Base-by-base conservation (phyloP, 2,888 invertebrate genomes). In the Iphiclides podalirius region DNA sequence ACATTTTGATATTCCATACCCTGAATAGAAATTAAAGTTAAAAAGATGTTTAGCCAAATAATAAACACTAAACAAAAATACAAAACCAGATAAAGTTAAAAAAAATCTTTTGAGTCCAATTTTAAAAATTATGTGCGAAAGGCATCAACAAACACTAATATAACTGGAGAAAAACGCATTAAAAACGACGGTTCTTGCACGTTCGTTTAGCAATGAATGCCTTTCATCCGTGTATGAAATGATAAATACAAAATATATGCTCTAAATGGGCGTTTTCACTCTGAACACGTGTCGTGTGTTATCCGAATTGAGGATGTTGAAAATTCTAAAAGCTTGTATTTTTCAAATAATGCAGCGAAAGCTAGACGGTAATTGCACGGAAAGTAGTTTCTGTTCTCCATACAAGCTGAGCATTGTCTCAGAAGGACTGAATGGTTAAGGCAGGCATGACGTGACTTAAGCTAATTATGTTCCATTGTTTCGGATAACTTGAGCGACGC, bases 401-500 rank as follows among this genome's bases (percentile, higher is more conserved):
- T n/a, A 23, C 43, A 39, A 38, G 38, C 39, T 49, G 12, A 34
- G 49, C 49, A 39, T 44, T 44, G 44, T 44, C 49, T 39, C 39
- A 38, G 40, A 15, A 38, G 37, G n/a, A 16, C 44, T 44, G 44
- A 35, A 39, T 28, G 20, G 39, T 28, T 44, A 35, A 34, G 33
- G 38, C 49, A 43, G 49, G 39, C 49, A 34, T 49, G 44, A 44
- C 49, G 34, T 49, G 49, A 44, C 35, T 44, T 44, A 49, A 44
- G 44, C 44, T 49, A 49, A 49, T 49, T 49, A 49, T 44, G 44
- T 34, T 17, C 44, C 39, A 35, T 49, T 44, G 49, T 49, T 39
- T 49, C 16, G 44, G 44, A 51, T 51, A 45, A 45, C 37, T 41
- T 15, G 46, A 38, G 41, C 13, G 41, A 26, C 31, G 39, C 9